phyloP scores from a whole-genome alignment of 2,797 vertebrate genomes.

The Potorous gilbertii region DNA sequence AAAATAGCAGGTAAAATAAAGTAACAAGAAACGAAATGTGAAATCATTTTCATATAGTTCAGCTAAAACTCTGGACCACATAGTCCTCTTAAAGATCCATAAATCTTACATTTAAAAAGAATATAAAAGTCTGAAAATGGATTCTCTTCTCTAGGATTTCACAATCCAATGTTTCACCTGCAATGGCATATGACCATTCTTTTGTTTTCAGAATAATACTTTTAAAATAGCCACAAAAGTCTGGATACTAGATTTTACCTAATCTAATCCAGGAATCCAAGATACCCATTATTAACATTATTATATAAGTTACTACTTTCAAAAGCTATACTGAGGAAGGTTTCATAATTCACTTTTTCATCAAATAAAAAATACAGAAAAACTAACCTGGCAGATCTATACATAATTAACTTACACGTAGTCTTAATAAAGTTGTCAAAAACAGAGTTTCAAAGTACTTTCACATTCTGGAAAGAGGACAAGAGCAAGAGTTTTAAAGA shows the following conservation, averaged over 20 bases:
- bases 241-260: slow-evolving; percentile 4
- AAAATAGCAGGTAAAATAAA: too few relatives aligned
- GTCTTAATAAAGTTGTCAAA: neutral
- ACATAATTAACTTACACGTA: slow-evolving; percentile 27
- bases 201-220: slow-evolving; percentile 60
- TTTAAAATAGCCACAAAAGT: slow-evolving; percentile 41
- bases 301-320: neutral
- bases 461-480: slow-evolving; percentile 48
- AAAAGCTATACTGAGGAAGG: slow-evolving; percentile 14
- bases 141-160: slow-evolving; percentile 53
- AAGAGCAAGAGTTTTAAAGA: slow-evolving; percentile 50
- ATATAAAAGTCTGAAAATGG: slow-evolving; percentile 20
- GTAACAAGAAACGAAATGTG: slow-evolving; percentile 14
- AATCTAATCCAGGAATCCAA: neutral
- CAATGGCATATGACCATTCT: neutral
- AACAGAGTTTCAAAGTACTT: neutral
- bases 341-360: slow-evolving; percentile 39
- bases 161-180: neutral
- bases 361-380: slow-evolving; percentile 17
- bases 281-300: slow-evolving; percentile 9
- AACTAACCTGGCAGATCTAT: neutral
- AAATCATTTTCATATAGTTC: neutral
- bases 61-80: slow-evolving; percentile 4
- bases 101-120: slow-evolving; percentile 30
- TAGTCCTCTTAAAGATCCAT: neutral